phyloP scores from a whole-genome alignment of 2,888 invertebrate species.

The Heliconius ismenius region DNA sequence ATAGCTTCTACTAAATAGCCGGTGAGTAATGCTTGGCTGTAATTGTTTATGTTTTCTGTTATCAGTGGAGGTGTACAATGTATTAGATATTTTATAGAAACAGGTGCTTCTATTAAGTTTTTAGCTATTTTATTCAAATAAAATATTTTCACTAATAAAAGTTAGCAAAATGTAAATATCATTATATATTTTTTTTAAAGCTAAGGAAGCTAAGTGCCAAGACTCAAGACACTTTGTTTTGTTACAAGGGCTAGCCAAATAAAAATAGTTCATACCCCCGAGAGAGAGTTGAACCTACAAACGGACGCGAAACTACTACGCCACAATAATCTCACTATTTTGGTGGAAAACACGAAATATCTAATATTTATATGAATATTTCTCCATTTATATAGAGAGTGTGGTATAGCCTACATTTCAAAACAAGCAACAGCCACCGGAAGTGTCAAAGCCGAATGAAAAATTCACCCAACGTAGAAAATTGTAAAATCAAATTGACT shows the following conservation, averaged over 20 bases:
- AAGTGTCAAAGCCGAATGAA: neutral
- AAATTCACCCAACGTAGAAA: too few relatives aligned
- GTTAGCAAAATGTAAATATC: too few relatives aligned
- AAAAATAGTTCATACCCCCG: neutral
- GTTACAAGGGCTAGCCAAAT: neutral
- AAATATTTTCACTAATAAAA: too few relatives aligned
- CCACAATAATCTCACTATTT: neutral
- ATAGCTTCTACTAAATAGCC: slow-evolving; percentile 33
- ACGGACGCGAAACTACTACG: neutral
- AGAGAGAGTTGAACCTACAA: neutral
- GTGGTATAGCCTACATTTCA: neutral
- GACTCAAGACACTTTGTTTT: too few relatives aligned
- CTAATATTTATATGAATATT: neutral
- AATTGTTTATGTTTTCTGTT: neutral
- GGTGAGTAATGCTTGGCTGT: neutral
- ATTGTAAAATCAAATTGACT: neutral
- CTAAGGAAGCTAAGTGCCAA: too few relatives aligned
- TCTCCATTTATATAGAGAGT: neutral
- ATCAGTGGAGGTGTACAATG: neutral
- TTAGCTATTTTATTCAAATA: too few relatives aligned
- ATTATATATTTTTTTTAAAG: too few relatives aligned
- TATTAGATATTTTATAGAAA: neutral
- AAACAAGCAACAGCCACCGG: neutral
- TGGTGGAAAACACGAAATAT: neutral
- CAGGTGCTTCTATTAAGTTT: too few relatives aligned